These are phyloP conservation scores for Bombus pyrosoma DNA, from an alignment of 1,140 invertebrate genomes.

Conservation along the genomic window DNA sequence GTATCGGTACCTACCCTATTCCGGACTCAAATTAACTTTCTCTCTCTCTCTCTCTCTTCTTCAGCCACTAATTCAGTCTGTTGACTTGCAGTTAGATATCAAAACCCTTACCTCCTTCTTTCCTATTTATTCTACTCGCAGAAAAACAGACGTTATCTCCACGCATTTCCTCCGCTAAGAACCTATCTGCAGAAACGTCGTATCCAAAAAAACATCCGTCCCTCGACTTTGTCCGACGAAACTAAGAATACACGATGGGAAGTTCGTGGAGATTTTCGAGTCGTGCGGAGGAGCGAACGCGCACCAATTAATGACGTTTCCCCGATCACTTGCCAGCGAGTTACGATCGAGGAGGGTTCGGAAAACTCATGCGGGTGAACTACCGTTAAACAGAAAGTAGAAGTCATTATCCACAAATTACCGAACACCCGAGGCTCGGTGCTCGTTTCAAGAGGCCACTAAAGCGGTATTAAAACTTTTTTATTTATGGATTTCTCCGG, in stretches of 20 bases:
- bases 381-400: slow-evolving; percentile 50
- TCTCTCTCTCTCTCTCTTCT: no score
- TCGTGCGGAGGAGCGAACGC: background rate
- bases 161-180: background rate
- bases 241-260: background rate
- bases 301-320: slow-evolving; percentile 40
- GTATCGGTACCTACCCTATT: background rate
- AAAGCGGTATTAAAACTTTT: slow-evolving; percentile 60
- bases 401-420: slow-evolving; percentile 60
- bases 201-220: background rate
- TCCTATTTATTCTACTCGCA: background rate
- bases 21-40: background rate
- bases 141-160: background rate
- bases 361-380: slow-evolving; percentile 31
- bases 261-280: background rate
- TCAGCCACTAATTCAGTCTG: background rate
- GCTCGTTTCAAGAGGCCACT: slow-evolving; percentile 34
- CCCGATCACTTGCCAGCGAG: slow-evolving; percentile 28
- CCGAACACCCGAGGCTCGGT: slow-evolving; percentile 14
- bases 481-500: slow-evolving; percentile 44
- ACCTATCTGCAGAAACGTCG: background rate
- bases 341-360: slow-evolving; percentile 5
- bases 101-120: background rate
- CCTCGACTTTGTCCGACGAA: background rate
- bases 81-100: background rate